Evolutionary conservation across 2,888 invertebrate species (phyloP), one percentile per base, ranked within the genome.

Genomic region (Drosophila atripex): DNA sequence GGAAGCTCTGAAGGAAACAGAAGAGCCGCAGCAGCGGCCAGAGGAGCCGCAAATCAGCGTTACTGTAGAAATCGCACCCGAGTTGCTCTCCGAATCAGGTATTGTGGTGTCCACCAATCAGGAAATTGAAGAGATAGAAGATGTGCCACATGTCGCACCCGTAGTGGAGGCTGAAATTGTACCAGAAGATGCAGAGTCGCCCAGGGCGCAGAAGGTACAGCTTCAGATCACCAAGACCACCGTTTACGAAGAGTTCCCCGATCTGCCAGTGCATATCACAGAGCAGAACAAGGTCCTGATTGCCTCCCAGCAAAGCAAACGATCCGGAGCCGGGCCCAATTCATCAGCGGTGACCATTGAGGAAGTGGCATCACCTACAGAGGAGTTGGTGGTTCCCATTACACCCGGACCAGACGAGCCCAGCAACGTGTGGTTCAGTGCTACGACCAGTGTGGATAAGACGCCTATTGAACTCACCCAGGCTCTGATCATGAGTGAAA

Each of bases 331-430:
- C 3, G 80, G 90, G 76, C 92, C 92, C 38, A 92, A 91, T 0
- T 90, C 92, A 1, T 91, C 93, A 2, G 93, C 93, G 3, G 93
- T 93, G 2, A 93, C 92, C 54, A 93, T 93, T 56, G 93, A 93
- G 86, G 93, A 93, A 85, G 92, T 93, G 0, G 86, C 92, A 49
- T 92, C 92, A 0, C 92, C 93, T 7, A 90, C 90, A 0, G 92
- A 92, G 73, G 88, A 92, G 41, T 86, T 91, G 3, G 92, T 92
- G 63, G 91, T 92, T 35, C 93, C 93, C 12, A 86, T 93, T 46
- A 93, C 92, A n/a, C 93, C 93, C 3, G 91, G 91, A 1, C 90
- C 92, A 1, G 92, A 88, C 53, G 73, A 88, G 6, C 46, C 64
- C 38, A 38, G 14, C 14, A 87, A 83, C 41, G 63, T 91, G 35